These are phyloP conservation scores for Melipona beecheii DNA, from an alignment of 2,888 invertebrate genomes.

Conservation along the genomic window DNA sequence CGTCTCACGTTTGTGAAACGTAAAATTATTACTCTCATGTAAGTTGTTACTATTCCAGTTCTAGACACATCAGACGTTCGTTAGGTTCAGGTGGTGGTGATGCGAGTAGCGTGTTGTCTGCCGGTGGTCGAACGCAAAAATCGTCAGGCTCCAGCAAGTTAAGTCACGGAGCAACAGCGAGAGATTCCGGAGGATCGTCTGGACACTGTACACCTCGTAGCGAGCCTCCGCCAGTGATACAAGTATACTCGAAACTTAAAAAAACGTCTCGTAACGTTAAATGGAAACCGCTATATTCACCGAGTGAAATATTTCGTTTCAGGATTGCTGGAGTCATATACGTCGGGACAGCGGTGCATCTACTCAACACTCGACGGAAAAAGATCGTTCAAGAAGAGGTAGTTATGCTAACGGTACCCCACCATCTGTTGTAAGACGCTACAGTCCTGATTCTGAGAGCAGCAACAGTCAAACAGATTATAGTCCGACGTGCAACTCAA, in stretches of 20 bases:
- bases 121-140: conserved; percentile 86
- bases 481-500: conserved; percentile 82
- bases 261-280: not conserved
- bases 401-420: conserved; percentile 78
- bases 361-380: conserved; percentile 87
- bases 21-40: not conserved
- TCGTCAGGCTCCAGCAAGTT: conserved; percentile 83
- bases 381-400: conserved; percentile 80
- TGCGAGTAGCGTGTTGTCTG: conserved; percentile 82
- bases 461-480: conserved; percentile 82
- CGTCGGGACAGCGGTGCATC: conserved; percentile 91
- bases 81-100: conserved; percentile 82
- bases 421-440: conserved; percentile 78
- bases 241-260: conserved; percentile 67
- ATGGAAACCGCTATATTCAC: conserved; percentile 1
- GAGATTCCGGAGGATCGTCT: conserved; percentile 93
- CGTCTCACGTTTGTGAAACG: too few species aligned
- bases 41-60: conserved; percentile 67
- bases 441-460: conserved; percentile 81
- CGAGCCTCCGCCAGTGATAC: conserved; percentile 87
- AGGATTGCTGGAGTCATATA: conserved; percentile 83
- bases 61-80: conserved; percentile 81
- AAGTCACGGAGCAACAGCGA: conserved; percentile 82
- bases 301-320: conserved; percentile 18
- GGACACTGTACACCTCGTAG: conserved; percentile 93